Evolutionary conservation across 2,113 vertebrate genomes (phyloP).

Genomic region (Spea bombifrons): DNA sequence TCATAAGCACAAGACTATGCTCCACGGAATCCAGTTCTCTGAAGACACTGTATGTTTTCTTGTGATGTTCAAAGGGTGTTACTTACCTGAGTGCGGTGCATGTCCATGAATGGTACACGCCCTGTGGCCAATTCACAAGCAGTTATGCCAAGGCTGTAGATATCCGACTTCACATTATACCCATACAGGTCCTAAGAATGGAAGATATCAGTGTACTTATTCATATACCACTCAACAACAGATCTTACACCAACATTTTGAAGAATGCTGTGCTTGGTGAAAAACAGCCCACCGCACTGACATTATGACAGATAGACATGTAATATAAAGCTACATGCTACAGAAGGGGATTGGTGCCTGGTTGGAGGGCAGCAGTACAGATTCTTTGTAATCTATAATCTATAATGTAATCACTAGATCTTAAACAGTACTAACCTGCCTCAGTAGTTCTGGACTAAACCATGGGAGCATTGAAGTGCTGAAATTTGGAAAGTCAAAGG

Average conservation of each 20-base stretch:
- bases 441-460: slow-evolving; percentile 95
- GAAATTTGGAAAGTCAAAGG: slow-evolving; percentile 91
- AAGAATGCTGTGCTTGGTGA: too few species aligned
- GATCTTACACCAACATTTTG: too few species aligned
- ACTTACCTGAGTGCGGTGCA: slow-evolving; percentile 89
- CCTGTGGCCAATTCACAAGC: slow-evolving; percentile 95
- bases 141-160: slow-evolving; percentile 95
- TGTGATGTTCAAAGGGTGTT: not conserved
- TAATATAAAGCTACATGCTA: too few species aligned
- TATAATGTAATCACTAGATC: not conserved
- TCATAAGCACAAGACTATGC: too few species aligned
- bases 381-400: too few species aligned
- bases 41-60: too few species aligned
- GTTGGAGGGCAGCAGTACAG: too few species aligned
- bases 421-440: slow-evolving; percentile 76
- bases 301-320: too few species aligned
- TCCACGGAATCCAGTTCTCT: too few species aligned
- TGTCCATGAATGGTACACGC: slow-evolving; percentile 90
- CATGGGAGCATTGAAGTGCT: slow-evolving; percentile 91
- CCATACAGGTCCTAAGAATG: slow-evolving; percentile 85
- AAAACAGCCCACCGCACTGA: too few species aligned
- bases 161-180: slow-evolving; percentile 95
- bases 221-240: too few species aligned
- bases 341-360: too few species aligned
- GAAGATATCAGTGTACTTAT: slow-evolving; percentile 26